Conservation (phyloP, 1,140 invertebrate species). For the Cyrtorhinus lividipennis region DNA sequence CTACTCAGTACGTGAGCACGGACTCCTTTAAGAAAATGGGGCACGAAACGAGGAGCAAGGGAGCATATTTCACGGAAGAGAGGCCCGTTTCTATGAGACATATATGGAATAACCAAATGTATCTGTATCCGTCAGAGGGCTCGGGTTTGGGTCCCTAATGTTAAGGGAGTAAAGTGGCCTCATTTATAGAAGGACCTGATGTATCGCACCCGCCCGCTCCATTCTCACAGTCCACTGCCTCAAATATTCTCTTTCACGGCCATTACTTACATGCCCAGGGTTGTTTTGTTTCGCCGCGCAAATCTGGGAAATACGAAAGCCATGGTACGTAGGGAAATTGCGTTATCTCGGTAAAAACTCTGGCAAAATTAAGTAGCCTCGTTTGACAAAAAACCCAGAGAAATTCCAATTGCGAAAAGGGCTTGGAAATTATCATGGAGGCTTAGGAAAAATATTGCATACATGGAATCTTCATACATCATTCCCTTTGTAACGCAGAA, state of each 20-base stretch:
- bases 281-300: not conserved
- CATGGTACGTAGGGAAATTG: too few species aligned
- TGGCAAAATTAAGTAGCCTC: too few species aligned
- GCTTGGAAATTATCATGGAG: too few species aligned
- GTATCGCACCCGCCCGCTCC: not conserved
- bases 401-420: too few species aligned
- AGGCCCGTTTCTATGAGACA: not conserved
- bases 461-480: too few species aligned
- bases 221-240: constrained; percentile 2
- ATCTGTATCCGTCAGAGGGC: constrained; percentile 3
- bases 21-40: not conserved
- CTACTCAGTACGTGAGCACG: not conserved
- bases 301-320: too few species aligned
- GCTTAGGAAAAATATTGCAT: too few species aligned
- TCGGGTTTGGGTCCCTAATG: not conserved
- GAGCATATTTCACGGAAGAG: not conserved
- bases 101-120: constrained; percentile 10
- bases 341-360: too few species aligned
- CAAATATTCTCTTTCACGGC: not conserved
- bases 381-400: too few species aligned
- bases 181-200: constrained; percentile 8
- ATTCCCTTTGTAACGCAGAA: too few species aligned
- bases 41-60: not conserved
- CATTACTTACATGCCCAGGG: not conserved
- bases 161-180: not conserved